These are phyloP conservation scores for Panzeria rudis DNA, from an alignment of 2,888 invertebrate genomes.

Conservation along the genomic window DNA sequence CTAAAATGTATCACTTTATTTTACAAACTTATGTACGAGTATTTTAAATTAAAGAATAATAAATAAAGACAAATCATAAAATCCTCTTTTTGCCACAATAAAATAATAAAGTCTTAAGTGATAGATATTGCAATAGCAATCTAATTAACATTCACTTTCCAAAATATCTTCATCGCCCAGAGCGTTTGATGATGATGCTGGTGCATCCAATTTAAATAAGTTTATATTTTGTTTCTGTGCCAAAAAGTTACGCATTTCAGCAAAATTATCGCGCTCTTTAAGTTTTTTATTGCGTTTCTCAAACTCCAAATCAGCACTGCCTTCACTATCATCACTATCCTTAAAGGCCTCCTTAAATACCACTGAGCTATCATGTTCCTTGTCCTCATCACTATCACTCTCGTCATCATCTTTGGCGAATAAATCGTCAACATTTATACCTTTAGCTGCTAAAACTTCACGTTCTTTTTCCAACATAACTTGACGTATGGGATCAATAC, in stretches of 20 bases:
- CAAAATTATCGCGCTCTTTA: constrained; percentile 81
- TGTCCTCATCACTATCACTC: constrained; percentile 37
- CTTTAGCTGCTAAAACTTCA: constrained; percentile 80
- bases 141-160: constrained; percentile 75
- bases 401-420: constrained; percentile 74
- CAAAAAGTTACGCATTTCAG: constrained; percentile 83
- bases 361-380: constrained; percentile 65
- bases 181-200: constrained; percentile 70
- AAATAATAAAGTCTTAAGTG: background rate
- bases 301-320: constrained; percentile 77
- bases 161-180: constrained; percentile 79
- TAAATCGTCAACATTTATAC: constrained; percentile 82
- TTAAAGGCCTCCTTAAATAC: constrained; percentile 56
- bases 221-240: constrained; percentile 82
- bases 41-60: background rate
- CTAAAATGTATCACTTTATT: background rate
- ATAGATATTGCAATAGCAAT: background rate
- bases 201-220: constrained; percentile 78
- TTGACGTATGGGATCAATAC: constrained; percentile 82
- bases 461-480: constrained; percentile 82
- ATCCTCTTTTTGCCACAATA: background rate
- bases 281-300: constrained; percentile 77
- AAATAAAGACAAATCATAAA: background rate
- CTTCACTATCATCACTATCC: constrained; percentile 73
- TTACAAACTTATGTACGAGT: background rate